These are phyloP conservation scores for Erebia ligea DNA, from an alignment of 2,888 invertebrate genomes.

Conservation along the genomic window DNA sequence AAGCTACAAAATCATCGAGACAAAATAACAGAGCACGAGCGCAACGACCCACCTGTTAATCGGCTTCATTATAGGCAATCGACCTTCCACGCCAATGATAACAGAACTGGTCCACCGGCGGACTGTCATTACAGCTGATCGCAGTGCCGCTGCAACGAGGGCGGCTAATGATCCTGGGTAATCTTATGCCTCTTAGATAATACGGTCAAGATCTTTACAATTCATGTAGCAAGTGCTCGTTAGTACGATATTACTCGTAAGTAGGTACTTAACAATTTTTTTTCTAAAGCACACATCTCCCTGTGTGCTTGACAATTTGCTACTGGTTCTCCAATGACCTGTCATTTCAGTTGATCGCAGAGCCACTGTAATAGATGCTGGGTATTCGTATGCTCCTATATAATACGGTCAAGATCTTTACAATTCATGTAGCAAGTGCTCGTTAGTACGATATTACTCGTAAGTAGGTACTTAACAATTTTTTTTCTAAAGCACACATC, in stretches of 20 bases:
- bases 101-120: slow-evolving; percentile 47
- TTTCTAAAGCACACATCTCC: too few species aligned
- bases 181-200: slow-evolving; percentile 43
- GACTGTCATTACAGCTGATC: slow-evolving; percentile 55
- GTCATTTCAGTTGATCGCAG: slow-evolving; percentile 52
- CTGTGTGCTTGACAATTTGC: too few species aligned
- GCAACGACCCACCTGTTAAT: slow-evolving; percentile 59
- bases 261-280: neutral
- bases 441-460: neutral
- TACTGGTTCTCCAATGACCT: slow-evolving; percentile 43
- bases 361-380: slow-evolving; percentile 42
- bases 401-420: slow-evolving; percentile 49
- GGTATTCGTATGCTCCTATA: slow-evolving; percentile 43
- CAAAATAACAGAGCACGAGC: slow-evolving; percentile 40
- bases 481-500: too few species aligned
- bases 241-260: neutral
- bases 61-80: slow-evolving; percentile 59
- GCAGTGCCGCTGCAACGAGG: slow-evolving; percentile 43
- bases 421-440: neutral
- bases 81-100: slow-evolving; percentile 66
- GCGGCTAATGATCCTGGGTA: slow-evolving; percentile 48
- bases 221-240: neutral
- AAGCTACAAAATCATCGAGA: slow-evolving; percentile 32
- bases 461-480: too few species aligned
- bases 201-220: slow-evolving; percentile 47